These are phyloP conservation scores for Elaphurus davidianus DNA, from an alignment of 2,113 vertebrate genomes.

Conservation along the genomic window DNA sequence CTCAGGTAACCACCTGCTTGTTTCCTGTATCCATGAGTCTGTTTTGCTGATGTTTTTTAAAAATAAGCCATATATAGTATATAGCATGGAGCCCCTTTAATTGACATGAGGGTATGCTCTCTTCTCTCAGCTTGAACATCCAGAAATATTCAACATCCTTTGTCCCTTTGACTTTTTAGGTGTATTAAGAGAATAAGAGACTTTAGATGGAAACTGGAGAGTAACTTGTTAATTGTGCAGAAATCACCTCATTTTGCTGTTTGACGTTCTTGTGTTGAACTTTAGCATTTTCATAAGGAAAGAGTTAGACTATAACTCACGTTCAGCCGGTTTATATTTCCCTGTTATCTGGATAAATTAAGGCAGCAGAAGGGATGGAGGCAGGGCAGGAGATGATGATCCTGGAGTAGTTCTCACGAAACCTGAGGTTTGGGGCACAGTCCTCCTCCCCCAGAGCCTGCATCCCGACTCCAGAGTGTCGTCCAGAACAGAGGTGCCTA, in stretches of 20 bases:
- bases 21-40: not conserved
- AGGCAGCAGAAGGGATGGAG: not conserved
- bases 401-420: not conserved
- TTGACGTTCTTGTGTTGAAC: not conserved
- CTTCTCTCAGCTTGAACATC: not conserved
- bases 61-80: too few species aligned
- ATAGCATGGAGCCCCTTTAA: not conserved
- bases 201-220: not conserved
- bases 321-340: not conserved
- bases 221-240: not conserved
- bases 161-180: not conserved
- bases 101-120: not conserved
- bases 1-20: not conserved
- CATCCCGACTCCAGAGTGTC: not conserved
- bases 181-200: not conserved
- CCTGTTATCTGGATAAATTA: not conserved
- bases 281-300: not conserved
- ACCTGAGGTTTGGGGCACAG: fast-evolving
- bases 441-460: not conserved
- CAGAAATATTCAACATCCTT: not conserved
- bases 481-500: not conserved
- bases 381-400: fast-evolving
- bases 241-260: not conserved
- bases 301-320: not conserved
- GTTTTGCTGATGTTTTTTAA: not conserved